Percentiles rank a stretch among this genome's conserved stretches.
These are phyloP conservation scores for Drosophila colorata DNA, from an alignment of 2,888 invertebrate genomes.

Conservation along the genomic window DNA sequence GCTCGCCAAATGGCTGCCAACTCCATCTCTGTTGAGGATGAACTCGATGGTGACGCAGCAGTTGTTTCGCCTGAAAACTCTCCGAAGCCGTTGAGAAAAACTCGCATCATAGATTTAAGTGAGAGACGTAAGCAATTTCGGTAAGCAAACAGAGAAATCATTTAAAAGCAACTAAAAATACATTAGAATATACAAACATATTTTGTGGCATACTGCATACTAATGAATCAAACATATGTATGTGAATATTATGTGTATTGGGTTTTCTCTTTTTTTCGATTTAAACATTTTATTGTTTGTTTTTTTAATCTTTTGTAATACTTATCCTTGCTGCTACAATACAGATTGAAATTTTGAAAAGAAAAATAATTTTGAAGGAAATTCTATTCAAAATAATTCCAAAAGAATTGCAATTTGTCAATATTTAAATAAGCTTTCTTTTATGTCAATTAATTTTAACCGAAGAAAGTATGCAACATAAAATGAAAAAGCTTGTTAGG, in stretches of 20 bases:
- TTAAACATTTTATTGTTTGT: no score
- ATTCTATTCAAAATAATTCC: no score
- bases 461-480: slow-evolving; percentile 17
- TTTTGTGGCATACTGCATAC: background rate
- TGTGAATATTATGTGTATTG: background rate
- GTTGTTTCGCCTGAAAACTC: slow-evolving; percentile 87
- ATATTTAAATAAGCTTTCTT: no score
- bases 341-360: slow-evolving; percentile 8
- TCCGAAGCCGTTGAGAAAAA: slow-evolving; percentile 88
- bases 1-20: slow-evolving; percentile 88
- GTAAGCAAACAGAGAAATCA: slow-evolving; percentile 84
- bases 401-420: background rate
- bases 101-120: slow-evolving; percentile 87
- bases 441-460: background rate
- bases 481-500: background rate
- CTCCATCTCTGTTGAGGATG: slow-evolving; percentile 69
- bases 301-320: background rate
- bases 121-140: slow-evolving; percentile 90
- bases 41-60: slow-evolving; percentile 25
- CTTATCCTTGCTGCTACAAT: slow-evolving; percentile 4
- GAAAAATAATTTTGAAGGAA: no score
- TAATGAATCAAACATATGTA: background rate
- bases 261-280: background rate
- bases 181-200: background rate
- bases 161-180: slow-evolving; percentile 21